Conservation (phyloP, 2,797 vertebrate genomes). For the Holocentrus rufus region DNA sequence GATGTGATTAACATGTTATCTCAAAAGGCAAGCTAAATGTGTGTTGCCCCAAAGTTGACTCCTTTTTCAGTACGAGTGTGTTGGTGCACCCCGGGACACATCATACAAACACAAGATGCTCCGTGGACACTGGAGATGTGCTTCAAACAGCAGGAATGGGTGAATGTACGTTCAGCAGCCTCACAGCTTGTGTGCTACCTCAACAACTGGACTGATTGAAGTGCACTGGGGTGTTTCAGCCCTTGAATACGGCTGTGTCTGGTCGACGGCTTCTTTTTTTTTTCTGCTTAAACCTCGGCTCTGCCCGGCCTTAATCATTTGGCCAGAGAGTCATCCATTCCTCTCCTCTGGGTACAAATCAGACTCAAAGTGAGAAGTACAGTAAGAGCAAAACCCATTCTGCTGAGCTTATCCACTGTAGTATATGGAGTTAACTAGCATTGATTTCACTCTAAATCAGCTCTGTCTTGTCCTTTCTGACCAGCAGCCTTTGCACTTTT, state of each 20-base stretch:
- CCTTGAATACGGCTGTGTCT: conserved; percentile 65
- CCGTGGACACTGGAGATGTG: conserved; percentile 37
- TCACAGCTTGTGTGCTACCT: conserved; percentile 51
- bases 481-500: conserved; percentile 29
- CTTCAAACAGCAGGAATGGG: conserved; percentile 60
- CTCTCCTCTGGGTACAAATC: conserved; percentile 72
- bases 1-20: too few species aligned
- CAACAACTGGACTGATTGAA: conserved; percentile 75
- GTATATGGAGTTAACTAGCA: conserved; percentile 63
- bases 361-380: conserved; percentile 72
- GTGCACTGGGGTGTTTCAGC: conserved; percentile 78
- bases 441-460: conserved; percentile 69
- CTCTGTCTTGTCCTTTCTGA: conserved; percentile 50
- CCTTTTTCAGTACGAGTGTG: conserved; percentile 1
- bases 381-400: conserved; percentile 67
- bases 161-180: conserved; percentile 59
- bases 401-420: conserved; percentile 67
- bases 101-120: conserved; percentile 29
- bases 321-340: conserved; percentile 68
- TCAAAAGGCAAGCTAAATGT: too few species aligned
- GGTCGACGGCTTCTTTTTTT: conserved; percentile 46
- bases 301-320: conserved; percentile 69
- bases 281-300: conserved; percentile 65
- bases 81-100: neutral
- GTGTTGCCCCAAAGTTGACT: too few species aligned